Evolutionary conservation across 2,888 invertebrate species (phyloP), one percentile per base, ranked within the genome.

Genomic region (Chymomyza amoena): DNA sequence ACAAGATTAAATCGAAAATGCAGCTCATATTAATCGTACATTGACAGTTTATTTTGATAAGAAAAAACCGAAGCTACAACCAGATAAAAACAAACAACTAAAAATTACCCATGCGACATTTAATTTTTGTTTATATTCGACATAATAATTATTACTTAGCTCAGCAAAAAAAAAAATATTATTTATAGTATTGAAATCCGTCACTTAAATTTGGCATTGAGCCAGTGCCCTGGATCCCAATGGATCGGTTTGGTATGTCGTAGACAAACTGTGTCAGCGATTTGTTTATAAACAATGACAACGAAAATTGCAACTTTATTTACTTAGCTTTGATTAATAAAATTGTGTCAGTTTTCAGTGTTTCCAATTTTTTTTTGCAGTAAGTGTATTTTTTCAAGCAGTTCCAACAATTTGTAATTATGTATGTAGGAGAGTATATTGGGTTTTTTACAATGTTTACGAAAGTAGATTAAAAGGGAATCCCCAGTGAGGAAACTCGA

Each of bases 211-310:
- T 45, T 86, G 84, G 82, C 84, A 84, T 84, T 84, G 84, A 87
- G 84, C 87, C 61, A 68, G 70, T 84, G 87, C 72, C 84, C 84
- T 82, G 73, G 68, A 84, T 69, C 64, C 57, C 6, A 60, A 69
- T 32, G 32, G 32, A 7, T 32, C 7, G 32, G 32, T 32, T 54
- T 50, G 13, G 51, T 63, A 36, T 59, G 13, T 61, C 39, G 13
- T 45, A 45, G 7, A 45, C 39, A 45, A 81, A 83, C 66, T 83
- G 79, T 81, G 81, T 81, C 81, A 81, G 79, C 68, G 70, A 57
- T 73, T 81, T 80, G 81, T 81, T 81, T 81, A 78, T 80, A 81
- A 82, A 80, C 78, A 84, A 79, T 69, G 39, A 45, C 39, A 45
- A 45, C 39, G 39, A 45, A 16, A 45, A 74, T 16, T 62, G 39